Percentiles rank a stretch among this genome's conserved stretches.
Conservation (phyloP, 1,140 invertebrate species). For the Drosophila bocqueti region DNA sequence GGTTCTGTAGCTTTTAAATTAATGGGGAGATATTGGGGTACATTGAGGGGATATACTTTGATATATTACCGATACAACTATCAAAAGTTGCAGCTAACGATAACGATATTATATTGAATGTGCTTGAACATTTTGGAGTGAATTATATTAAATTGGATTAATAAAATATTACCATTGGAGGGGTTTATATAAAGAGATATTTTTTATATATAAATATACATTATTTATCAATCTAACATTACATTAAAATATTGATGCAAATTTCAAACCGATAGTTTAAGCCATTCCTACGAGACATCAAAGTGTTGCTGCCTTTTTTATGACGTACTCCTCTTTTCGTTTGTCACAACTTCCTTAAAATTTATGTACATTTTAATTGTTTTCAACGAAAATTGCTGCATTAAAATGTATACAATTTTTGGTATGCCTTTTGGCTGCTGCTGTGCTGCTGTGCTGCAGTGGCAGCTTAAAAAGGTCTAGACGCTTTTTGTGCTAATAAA, state of each 20-base stretch:
- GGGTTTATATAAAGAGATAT: no score
- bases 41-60: background rate
- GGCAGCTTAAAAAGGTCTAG: conserved; percentile 81
- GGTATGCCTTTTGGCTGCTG: conserved; percentile 29
- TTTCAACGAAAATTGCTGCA: conserved; percentile 68
- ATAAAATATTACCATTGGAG: background rate
- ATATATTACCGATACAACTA: background rate
- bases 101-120: background rate
- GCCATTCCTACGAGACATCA: no score
- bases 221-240: background rate
- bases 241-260: background rate
- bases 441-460: conserved; percentile 16
- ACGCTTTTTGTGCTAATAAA: conserved; percentile 83
- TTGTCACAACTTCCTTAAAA: conserved; percentile 58
- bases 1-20: conserved; percentile 7
- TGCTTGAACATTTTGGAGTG: background rate
- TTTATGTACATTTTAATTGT: conserved; percentile 83
- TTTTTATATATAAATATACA: background rate
- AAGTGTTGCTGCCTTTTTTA: background rate
- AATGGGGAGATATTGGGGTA: background rate
- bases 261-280: background rate
- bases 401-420: conserved; percentile 64
- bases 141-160: no score
- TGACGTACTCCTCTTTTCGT: conserved; percentile 39
- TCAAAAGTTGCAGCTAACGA: background rate